Conservation (phyloP, 2,888 invertebrate species). For the Drosophila putrida region DNA sequence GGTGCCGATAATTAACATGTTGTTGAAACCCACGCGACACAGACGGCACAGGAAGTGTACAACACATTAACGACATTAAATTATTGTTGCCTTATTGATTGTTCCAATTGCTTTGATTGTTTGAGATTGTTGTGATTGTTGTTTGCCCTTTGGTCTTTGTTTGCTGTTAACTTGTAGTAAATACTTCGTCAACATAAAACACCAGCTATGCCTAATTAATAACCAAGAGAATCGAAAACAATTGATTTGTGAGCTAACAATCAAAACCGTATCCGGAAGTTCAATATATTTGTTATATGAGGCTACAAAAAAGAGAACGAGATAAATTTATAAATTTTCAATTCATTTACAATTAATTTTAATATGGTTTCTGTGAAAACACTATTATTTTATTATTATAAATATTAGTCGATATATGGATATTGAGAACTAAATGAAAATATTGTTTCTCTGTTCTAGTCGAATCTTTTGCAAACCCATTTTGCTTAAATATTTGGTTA, state of each 20-base stretch:
- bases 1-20: slow-evolving; percentile 70
- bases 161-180: slow-evolving; percentile 49
- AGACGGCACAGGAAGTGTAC: slow-evolving; percentile 42
- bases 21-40: slow-evolving; percentile 23
- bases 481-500: too few species aligned
- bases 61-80: slow-evolving; percentile 66
- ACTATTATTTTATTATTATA: too few species aligned
- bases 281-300: background rate
- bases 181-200: slow-evolving; percentile 14
- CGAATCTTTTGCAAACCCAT: too few species aligned
- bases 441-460: too few species aligned
- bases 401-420: too few species aligned
- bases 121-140: slow-evolving; percentile 9
- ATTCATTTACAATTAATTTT: background rate
- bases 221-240: slow-evolving; percentile 21
- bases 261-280: slow-evolving; percentile 9
- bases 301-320: too few species aligned
- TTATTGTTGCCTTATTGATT: slow-evolving; percentile 68
- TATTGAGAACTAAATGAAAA: too few species aligned
- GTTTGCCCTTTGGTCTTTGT: slow-evolving; percentile 24
- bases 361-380: background rate
- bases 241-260: slow-evolving; percentile 14
- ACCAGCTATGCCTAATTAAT: slow-evolving; percentile 17
- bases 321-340: background rate
- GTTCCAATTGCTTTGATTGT: slow-evolving; percentile 30